These are phyloP conservation scores for Petrophora chlorosata DNA, from an alignment of 2,888 invertebrate genomes.

Conservation along the genomic window DNA sequence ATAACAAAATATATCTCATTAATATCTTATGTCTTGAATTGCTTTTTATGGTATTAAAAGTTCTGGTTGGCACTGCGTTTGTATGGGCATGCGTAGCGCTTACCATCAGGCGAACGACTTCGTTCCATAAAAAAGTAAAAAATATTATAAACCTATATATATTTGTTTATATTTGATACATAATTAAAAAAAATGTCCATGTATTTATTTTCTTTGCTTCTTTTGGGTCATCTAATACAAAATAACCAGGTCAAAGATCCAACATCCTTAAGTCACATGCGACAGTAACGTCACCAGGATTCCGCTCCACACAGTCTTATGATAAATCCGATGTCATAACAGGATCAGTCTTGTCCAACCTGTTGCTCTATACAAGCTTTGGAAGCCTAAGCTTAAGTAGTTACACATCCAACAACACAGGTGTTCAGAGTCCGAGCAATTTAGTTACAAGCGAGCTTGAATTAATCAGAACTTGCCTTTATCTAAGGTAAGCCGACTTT, in stretches of 20 bases:
- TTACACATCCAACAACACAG: constrained; percentile 22
- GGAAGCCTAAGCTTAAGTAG: constrained; percentile 18
- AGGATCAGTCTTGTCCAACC: constrained; percentile 19
- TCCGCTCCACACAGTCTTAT: constrained; percentile 1
- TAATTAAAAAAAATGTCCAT: no score
- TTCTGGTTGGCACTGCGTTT: no score
- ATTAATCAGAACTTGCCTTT: constrained; percentile 35
- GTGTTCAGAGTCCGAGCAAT: constrained; percentile 23
- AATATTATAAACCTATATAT: no score
- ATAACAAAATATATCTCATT: no score
- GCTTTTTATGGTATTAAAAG: no score
- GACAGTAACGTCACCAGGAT: constrained; percentile 1
- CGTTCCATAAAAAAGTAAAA: no score
- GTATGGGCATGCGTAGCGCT: no score
- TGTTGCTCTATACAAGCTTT: constrained; percentile 18
- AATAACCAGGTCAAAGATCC: constrained; percentile 3
- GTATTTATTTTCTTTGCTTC: no score
- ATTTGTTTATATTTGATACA: no score
- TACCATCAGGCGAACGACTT: no score
- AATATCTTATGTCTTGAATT: no score
- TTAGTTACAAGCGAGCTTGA: constrained; percentile 32
- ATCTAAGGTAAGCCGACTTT: constrained; percentile 21
- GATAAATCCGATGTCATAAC: constrained; percentile 23
- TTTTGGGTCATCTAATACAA: neutral
- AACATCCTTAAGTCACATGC: constrained; percentile 9